These are phyloP conservation scores for Ramazzottius varieornatus DNA, from an alignment of 2,888 invertebrate genomes.

Conservation along the genomic window DNA sequence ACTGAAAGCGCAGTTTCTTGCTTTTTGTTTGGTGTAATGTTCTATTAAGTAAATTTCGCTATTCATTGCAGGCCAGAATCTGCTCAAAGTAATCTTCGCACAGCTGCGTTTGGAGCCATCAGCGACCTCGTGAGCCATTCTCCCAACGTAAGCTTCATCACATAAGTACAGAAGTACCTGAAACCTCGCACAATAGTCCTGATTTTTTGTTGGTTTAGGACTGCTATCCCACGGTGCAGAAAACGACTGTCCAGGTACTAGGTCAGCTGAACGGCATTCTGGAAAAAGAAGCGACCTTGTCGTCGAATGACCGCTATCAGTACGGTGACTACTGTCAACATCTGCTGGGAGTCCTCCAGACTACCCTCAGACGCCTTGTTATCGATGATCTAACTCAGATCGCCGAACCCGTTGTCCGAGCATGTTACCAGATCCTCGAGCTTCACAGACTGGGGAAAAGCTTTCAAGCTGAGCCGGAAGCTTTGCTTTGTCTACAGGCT, in stretches of 20 bases:
- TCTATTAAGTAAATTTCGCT: background rate
- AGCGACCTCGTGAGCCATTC: background rate
- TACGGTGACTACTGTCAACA: background rate
- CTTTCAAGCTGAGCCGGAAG: background rate
- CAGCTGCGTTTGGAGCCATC: background rate
- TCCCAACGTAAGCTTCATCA: background rate
- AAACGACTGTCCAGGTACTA: slow-evolving; percentile 80
- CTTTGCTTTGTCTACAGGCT: background rate
- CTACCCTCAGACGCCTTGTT: background rate
- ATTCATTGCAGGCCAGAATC: background rate
- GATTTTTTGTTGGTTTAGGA: slow-evolving; percentile 27
- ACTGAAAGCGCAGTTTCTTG: too few species aligned
- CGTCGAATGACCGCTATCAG: background rate
- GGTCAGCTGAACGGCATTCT: slow-evolving; percentile 74
- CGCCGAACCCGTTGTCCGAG: background rate
- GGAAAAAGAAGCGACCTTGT: slow-evolving; percentile 48
- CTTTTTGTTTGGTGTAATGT: background rate
- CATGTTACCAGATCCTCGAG: background rate
- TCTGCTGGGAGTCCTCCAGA: background rate
- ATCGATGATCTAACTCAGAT: background rate
- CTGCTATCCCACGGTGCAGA: slow-evolving; percentile 84
- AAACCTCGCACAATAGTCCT: background rate
- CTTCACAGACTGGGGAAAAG: background rate
- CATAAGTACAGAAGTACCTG: background rate
- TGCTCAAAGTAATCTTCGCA: background rate